Percentiles rank a stretch among this genome's conserved stretches.
Conservation (phyloP, 1,140 invertebrate genomes). For the Eriosoma lanigerum region DNA sequence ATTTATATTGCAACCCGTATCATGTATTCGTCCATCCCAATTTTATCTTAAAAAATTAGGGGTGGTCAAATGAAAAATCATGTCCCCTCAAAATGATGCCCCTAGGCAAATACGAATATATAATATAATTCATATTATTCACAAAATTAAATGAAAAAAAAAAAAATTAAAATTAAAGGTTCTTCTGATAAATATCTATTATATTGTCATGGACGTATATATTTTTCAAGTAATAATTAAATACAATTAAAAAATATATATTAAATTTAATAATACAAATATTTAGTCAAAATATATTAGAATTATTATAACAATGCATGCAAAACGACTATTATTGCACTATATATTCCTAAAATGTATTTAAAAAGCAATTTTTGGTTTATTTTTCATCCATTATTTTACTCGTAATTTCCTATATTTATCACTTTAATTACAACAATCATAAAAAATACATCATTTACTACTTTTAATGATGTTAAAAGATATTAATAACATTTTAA, state of each 20-base stretch:
- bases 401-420: background rate
- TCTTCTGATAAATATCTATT: background rate
- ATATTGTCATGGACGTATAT: background rate
- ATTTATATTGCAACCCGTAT: no score
- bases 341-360: background rate
- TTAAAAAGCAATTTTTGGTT: background rate
- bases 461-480: background rate
- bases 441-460: background rate
- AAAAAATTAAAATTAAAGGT: background rate
- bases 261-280: background rate
- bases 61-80: no score
- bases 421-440: background rate
- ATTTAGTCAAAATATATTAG: background rate
- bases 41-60: no score
- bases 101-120: no score
- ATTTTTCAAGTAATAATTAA: background rate
- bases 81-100: no score
- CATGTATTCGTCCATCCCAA: no score
- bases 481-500: background rate
- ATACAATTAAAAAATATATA: no score
- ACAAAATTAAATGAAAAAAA: background rate
- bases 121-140: background rate
- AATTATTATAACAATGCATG: background rate
- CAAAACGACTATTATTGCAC: slow-evolving; percentile 4
- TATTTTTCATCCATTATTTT: background rate